phyloP scores from a whole-genome alignment of 2,113 vertebrate genomes.

The Thamnophis sirtalis region DNA sequence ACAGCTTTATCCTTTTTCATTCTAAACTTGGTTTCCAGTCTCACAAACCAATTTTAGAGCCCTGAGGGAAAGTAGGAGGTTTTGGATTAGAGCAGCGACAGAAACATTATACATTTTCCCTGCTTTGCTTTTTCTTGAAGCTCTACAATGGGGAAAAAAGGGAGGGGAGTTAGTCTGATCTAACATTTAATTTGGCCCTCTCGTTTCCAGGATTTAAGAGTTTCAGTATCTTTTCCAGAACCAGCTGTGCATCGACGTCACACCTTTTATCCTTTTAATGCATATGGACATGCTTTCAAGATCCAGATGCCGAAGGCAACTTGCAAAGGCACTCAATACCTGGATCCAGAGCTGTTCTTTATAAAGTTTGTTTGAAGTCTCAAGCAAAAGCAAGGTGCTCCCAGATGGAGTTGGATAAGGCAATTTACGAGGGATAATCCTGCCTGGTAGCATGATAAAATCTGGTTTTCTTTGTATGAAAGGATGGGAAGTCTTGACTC shows the following conservation, averaged over 20 bases:
- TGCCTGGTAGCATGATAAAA: background rate
- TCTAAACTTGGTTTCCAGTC: background rate
- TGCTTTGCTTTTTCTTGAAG: background rate
- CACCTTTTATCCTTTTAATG: background rate
- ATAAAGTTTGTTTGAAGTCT: slow-evolving; percentile 21
- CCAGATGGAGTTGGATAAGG: slow-evolving; percentile 19
- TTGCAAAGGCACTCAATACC: background rate
- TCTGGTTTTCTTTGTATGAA: slow-evolving; percentile 26
- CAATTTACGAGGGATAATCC: slow-evolving; percentile 25
- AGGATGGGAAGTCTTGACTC: rapidly evolving
- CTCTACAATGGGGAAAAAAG: background rate
- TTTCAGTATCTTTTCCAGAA: background rate
- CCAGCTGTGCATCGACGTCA: background rate
- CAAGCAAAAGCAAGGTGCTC: background rate
- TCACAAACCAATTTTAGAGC: background rate
- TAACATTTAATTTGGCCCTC: background rate
- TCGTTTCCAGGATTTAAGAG: background rate
- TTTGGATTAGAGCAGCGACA: background rate
- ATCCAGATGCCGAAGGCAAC: background rate
- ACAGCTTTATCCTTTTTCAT: background rate
- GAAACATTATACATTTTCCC: too few relatives aligned
- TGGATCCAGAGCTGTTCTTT: slow-evolving; percentile 47
- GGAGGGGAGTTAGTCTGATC: too few relatives aligned
- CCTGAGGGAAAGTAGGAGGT: background rate
- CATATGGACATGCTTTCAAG: background rate